Conservation (phyloP, 2,113 vertebrate species). For the Cinclus mexicanus region DNA sequence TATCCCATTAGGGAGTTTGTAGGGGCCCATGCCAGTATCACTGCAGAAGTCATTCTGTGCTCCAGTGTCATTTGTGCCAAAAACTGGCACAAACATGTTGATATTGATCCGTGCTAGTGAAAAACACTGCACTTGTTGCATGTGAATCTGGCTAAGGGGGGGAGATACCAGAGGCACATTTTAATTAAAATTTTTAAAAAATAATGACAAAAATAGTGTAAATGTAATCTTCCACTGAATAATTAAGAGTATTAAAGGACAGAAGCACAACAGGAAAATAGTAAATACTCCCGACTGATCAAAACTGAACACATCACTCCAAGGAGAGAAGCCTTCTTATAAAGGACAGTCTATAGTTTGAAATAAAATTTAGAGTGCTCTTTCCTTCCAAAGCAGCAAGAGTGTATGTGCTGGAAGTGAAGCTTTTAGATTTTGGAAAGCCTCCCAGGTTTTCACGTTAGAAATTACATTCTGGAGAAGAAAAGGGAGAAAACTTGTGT, state of each 20-base stretch:
- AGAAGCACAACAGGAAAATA: background rate
- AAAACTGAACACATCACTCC: background rate
- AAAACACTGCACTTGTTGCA: background rate
- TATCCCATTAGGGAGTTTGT: background rate
- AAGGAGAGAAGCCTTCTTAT: background rate
- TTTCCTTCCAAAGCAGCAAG: background rate
- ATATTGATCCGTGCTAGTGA: background rate
- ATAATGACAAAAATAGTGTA: background rate
- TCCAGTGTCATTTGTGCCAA: background rate
- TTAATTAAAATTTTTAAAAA: background rate
- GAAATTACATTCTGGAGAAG: background rate
- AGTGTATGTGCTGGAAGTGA: background rate
- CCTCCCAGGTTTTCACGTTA: background rate
- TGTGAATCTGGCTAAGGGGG: background rate
- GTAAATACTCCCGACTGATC: background rate
- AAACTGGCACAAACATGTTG: background rate
- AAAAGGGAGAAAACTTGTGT: background rate
- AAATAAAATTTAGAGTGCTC: background rate
- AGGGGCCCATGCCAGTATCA: accelerated
- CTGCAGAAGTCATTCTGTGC: background rate
- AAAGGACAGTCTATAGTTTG: background rate
- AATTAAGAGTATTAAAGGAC: background rate
- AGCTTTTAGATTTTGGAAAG: background rate
- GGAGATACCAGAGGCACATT: background rate
- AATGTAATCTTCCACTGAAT: background rate